Evolutionary conservation across 2,797 vertebrate genomes (phyloP).

Genomic region (Sebastes kiyomatsui): DNA sequence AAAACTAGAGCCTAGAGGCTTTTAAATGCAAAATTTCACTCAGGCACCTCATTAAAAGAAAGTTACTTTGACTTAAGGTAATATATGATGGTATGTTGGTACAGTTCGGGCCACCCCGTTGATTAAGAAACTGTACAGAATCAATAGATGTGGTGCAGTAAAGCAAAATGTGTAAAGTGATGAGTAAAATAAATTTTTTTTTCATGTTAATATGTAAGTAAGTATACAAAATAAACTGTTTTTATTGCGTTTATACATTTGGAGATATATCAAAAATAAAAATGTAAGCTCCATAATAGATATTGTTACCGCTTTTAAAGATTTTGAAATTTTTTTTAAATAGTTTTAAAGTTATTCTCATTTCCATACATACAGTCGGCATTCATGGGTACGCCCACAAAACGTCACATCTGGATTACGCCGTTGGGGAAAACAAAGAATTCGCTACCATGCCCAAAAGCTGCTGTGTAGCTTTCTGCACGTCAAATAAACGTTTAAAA

Average conservation of each 20-base stretch:
- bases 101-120: neutral
- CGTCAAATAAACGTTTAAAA: too few species aligned
- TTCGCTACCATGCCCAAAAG: too few species aligned
- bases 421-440: fast-evolving
- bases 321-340: neutral
- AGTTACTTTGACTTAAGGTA: neutral
- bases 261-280: neutral
- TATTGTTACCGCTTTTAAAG: neutral
- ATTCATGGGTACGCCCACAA: too few species aligned
- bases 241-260: neutral
- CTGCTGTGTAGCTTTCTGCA: too few species aligned
- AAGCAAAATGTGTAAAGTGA: neutral
- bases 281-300: neutral
- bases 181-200: too few species aligned
- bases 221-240: too few species aligned
- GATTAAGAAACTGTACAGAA: neutral
- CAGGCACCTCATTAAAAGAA: neutral
- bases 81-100: neutral
- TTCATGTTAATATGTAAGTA: neutral
- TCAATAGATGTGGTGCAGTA: neutral
- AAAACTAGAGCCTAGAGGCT: neutral
- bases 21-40: too few species aligned
- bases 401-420: too few species aligned
- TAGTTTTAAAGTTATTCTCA: neutral
- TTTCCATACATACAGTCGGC: neutral